Evolutionary conservation across 2,797 vertebrate genomes (phyloP).

Genomic region (Pelodytes ibericus): DNA sequence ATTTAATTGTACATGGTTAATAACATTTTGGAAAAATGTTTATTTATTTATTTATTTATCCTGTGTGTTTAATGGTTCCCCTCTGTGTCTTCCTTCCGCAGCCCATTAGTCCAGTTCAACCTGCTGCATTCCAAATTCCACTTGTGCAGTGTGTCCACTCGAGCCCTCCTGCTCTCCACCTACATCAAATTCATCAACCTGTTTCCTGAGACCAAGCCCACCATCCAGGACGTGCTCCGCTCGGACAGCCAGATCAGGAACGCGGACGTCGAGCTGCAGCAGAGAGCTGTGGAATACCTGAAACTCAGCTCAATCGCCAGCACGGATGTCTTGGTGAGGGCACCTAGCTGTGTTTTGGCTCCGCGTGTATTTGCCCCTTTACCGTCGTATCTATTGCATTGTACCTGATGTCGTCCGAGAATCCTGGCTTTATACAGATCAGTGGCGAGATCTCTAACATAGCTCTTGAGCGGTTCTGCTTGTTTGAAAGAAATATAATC

Average conservation of each 20-base stretch:
- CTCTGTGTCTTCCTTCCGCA: conserved; percentile 57
- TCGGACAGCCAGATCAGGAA: conserved; percentile 92
- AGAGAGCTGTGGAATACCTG: conserved; percentile 90
- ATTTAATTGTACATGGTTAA: too few species aligned
- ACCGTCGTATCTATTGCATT: too few species aligned
- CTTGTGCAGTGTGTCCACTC: conserved; percentile 88
- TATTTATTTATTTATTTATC: too few species aligned
- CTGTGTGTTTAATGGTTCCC: not conserved
- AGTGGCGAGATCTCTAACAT: too few species aligned
- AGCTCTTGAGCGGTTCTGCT: too few species aligned
- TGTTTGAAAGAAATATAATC: too few species aligned
- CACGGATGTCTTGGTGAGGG: conserved; percentile 78
- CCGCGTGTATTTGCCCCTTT: too few species aligned
- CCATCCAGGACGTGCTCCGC: conserved; percentile 90
- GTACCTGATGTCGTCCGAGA: too few species aligned
- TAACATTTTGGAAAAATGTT: too few species aligned
- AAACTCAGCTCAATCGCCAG: conserved; percentile 89
- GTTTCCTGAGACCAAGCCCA: conserved; percentile 92
- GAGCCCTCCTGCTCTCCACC: conserved; percentile 88
- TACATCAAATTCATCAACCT: conserved; percentile 97
- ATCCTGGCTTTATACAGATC: too few species aligned
- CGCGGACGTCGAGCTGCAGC: conserved; percentile 89
- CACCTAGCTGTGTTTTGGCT: too few species aligned
- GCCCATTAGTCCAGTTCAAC: conserved; percentile 91
- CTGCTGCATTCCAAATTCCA: conserved; percentile 94